A percentile compares a stretch with the other conserved stretches of the same genome.
These are phyloP conservation scores for Tubulanus polymorphus DNA, from an alignment of 2,888 invertebrate species.

Conservation along the genomic window DNA sequence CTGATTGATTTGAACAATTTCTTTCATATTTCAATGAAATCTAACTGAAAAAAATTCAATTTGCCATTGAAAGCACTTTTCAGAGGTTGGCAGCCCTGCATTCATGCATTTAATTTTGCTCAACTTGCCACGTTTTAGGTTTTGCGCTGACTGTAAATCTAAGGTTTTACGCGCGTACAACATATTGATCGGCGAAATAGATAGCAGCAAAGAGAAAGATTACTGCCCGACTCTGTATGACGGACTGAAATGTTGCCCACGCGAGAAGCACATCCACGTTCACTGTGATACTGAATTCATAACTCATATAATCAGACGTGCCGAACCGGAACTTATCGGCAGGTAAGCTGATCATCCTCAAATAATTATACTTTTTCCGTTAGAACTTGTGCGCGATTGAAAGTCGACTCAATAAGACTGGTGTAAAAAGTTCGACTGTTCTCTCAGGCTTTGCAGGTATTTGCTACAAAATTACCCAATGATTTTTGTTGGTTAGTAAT, in stretches of 20 bases:
- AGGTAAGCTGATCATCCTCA: slow-evolving; percentile 61
- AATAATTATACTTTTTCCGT: no score
- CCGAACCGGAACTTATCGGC: slow-evolving; percentile 86
- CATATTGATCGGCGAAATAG: slow-evolving; percentile 68
- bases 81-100: no score
- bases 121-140: slow-evolving; percentile 60
- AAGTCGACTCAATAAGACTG: no score
- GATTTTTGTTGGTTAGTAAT: no score
- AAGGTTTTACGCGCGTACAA: slow-evolving; percentile 84
- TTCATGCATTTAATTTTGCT: neutral
- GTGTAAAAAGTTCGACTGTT: no score
- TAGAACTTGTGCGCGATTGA: no score
- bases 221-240: slow-evolving; percentile 82
- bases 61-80: no score
- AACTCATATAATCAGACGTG: slow-evolving; percentile 78
- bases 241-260: slow-evolving; percentile 71
- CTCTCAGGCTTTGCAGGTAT: no score
- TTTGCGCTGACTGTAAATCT: slow-evolving; percentile 88
- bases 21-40: no score
- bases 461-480: no score
- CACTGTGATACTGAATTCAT: slow-evolving; percentile 85
- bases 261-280: slow-evolving; percentile 83
- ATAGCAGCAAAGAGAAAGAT: slow-evolving; percentile 81
- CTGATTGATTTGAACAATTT: no score
- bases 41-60: no score